phyloP scores from a whole-genome alignment of 1,140 invertebrate species.

The Drosophila takahashii region DNA sequence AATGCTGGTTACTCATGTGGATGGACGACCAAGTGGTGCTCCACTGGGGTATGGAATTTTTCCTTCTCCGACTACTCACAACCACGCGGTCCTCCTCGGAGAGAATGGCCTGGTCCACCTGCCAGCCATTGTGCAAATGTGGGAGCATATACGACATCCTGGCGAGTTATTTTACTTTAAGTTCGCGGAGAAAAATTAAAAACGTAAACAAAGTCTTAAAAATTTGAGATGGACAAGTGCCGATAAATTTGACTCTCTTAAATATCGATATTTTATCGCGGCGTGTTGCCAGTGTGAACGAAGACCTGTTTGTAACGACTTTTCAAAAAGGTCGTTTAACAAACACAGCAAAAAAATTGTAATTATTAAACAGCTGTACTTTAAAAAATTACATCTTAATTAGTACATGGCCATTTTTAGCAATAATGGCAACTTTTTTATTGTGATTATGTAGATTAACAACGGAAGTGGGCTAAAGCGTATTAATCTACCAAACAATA shows the following conservation, averaged over 20 bases:
- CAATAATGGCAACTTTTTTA: no score
- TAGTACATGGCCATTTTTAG: no score
- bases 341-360: no score
- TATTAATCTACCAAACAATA: no score
- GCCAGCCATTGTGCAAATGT: slow-evolving; percentile 99
- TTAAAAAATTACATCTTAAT: no score
- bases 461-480: no score
- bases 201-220: slow-evolving; percentile 59
- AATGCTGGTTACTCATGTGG: not conserved
- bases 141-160: slow-evolving; percentile 99
- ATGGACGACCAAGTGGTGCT: not conserved
- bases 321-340: no score
- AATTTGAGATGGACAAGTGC: not conserved
- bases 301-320: not conserved
- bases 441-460: no score
- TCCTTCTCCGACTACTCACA: slow-evolving; percentile 85
- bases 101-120: slow-evolving; percentile 99
- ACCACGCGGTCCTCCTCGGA: slow-evolving; percentile 99
- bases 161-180: slow-evolving; percentile 31
- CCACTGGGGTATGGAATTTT: not conserved
- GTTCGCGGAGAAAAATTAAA: slow-evolving; percentile 19
- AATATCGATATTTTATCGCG: not conserved
- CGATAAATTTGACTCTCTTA: not conserved
- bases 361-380: no score
- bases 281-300: not conserved